Conservation (phyloP, 2,888 invertebrate genomes). For the Melanophora roralis region DNA sequence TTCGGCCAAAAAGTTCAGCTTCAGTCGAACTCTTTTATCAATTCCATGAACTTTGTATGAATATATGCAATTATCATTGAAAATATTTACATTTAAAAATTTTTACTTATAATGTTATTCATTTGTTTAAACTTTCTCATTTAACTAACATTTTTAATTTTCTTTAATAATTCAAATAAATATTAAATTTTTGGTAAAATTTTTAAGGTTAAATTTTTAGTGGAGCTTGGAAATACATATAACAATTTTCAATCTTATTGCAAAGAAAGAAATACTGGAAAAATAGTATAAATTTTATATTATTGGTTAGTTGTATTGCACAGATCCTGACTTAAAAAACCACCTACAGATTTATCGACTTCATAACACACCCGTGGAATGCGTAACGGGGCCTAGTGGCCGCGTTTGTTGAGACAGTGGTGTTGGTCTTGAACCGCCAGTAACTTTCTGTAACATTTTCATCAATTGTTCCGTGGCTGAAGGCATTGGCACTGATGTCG, state of each 20-base stretch:
- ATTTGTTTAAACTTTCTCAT: background rate
- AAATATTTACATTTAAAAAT: too few species aligned
- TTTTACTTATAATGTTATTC: too few species aligned
- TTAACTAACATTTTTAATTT: conserved; percentile 35
- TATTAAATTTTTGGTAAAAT: conserved; percentile 52
- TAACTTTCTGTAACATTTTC: conserved; percentile 76
- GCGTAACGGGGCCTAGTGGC: conserved; percentile 16
- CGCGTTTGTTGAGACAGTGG: conserved; percentile 40
- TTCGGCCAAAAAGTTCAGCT: too few species aligned
- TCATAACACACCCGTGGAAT: conserved; percentile 62
- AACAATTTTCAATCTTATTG: background rate
- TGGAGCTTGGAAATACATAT: conserved; percentile 16
- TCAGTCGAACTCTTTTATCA: too few species aligned
- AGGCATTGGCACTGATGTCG: conserved; percentile 62
- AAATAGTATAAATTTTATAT: too few species aligned
- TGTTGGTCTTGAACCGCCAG: conserved; percentile 64
- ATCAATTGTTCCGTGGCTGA: conserved; percentile 76
- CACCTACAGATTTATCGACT: conserved; percentile 33
- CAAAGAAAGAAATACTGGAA: too few species aligned
- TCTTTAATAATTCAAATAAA: conserved; percentile 30
- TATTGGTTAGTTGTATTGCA: conserved; percentile 41
- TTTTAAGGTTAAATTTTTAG: conserved; percentile 44
- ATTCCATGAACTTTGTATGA: too few species aligned
- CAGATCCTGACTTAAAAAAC: conserved; percentile 45
- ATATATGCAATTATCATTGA: too few species aligned